Evolutionary conservation across 2,888 invertebrate genomes (phyloP), one percentile per base, ranked within the genome.

Genomic region (Dynastes maya): DNA sequence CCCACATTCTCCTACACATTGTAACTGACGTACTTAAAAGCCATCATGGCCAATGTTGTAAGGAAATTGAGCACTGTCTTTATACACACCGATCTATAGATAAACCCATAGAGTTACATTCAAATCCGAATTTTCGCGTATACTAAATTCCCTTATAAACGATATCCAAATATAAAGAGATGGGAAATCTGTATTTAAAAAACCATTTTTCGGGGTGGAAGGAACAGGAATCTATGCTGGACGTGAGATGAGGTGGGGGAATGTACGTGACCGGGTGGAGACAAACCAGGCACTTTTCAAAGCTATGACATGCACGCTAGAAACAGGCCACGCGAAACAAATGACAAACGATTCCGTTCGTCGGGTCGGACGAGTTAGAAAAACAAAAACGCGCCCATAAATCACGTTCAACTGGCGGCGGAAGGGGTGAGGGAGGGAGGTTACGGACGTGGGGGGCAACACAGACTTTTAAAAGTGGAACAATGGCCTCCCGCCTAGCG

Each of bases 291-390:
- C 22, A 55, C 55, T 55, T 55, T 55, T 16, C 8, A 55, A 22
- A 55, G 55, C 63, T 32, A 63, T 32, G 63, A 32, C 63, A 63
- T 63, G 63, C 29, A 63, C 63, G 63, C 32, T 63, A 11, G 29
- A 32, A 63, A 32, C 63, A 32, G 32, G 29, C 63, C 63, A 32
- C 68, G 72, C 72, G 72, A 55, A 72, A 72, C 72, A 72, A 72
- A 72, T 72, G 72, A 72, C 72, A 72, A 72, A 72, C 72, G 72
- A 55, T 72, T 72, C 37, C 72, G 58, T 61, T 45, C 67, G 55
- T 29, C 71, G 29, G 71, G 37, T 40, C 58, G 58, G 37, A 58
- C 72, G 72, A 58, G 55, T 40, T 40, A 58, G 37, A 72, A 72
- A 58, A 58, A 58, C 58, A 71, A 53, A 71, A 71, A 55, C 53